Evolutionary conservation across 2,113 vertebrate genomes (phyloP).

Genomic region (Platysternon megacephalum): DNA sequence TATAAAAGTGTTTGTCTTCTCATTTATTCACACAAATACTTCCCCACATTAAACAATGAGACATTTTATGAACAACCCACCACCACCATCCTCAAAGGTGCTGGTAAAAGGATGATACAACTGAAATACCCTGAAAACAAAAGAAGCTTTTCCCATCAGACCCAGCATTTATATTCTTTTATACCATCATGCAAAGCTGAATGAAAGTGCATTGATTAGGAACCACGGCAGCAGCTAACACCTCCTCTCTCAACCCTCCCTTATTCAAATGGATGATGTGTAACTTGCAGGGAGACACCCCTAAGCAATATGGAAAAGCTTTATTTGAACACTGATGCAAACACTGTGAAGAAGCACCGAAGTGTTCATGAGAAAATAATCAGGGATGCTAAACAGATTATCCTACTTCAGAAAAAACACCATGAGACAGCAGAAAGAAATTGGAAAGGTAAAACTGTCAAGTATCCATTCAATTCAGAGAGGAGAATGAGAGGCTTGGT

Average conservation of each 20-base stretch:
- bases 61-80: conserved; percentile 32
- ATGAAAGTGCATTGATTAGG: conserved; percentile 56
- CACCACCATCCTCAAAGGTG: neutral
- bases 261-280: conserved; percentile 9
- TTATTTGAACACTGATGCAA: neutral
- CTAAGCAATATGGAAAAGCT: neutral
- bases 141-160: conserved; percentile 62
- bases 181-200: conserved; percentile 79
- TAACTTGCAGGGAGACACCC: neutral
- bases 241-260: conserved; percentile 78
- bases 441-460: neutral
- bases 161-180: conserved; percentile 61
- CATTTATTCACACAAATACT: neutral
- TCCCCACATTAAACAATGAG: conserved; percentile 18
- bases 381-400: neutral
- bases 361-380: neutral
- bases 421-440: neutral
- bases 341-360: neutral
- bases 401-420: neutral
- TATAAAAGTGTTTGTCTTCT: conserved; percentile 32
- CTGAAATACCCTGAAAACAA: conserved; percentile 65
- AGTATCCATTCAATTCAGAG: conserved; percentile 40
- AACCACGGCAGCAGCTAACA: conserved; percentile 62
- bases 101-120: conserved; percentile 49
- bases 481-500: conserved; percentile 77